These are phyloP conservation scores for Thecophora atra DNA, from an alignment of 2,888 invertebrate genomes.

Conservation along the genomic window DNA sequence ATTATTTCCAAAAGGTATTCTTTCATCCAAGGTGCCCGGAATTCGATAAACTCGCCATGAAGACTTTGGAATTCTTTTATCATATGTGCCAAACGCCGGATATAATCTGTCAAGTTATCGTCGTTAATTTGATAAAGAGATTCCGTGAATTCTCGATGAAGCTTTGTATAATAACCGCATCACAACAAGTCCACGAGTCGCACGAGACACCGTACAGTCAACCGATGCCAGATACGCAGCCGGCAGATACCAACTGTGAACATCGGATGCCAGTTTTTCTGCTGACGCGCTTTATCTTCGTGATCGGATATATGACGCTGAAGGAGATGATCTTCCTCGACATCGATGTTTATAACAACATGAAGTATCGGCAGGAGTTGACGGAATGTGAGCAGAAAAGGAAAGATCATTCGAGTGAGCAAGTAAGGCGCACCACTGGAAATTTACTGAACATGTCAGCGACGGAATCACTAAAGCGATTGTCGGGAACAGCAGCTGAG, in stretches of 20 bases:
- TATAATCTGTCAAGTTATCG: conserved; percentile 67
- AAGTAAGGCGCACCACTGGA: conserved; percentile 54
- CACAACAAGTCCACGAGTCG: conserved; percentile 49
- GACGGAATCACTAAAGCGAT: conserved; percentile 61
- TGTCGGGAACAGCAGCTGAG: conserved; percentile 62
- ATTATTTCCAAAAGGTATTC: conserved; percentile 67
- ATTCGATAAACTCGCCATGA: conserved; percentile 69
- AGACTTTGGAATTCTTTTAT: conserved; percentile 69
- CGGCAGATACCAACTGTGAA: conserved; percentile 27
- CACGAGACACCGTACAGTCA: conserved; percentile 56
- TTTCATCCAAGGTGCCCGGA: conserved; percentile 65
- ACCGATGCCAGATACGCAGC: conserved; percentile 47
- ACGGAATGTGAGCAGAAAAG: conserved; percentile 62
- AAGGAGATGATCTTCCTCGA: conserved; percentile 86
- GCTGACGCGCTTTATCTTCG: conserved; percentile 69
- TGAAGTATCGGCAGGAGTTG: conserved; percentile 73
- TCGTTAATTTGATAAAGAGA: conserved; percentile 67
- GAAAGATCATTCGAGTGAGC: conserved; percentile 54
- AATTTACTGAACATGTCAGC: conserved; percentile 60
- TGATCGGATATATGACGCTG: conserved; percentile 81
- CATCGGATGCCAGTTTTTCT: conserved; percentile 60
- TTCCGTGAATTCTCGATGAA: conserved; percentile 66
- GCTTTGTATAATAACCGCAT: conserved; percentile 45
- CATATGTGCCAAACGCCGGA: conserved; percentile 71
- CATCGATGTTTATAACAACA: conserved; percentile 82